These are phyloP conservation scores for Typhlomys cinereus DNA, from an alignment of 2,113 vertebrate genomes.

Conservation along the genomic window DNA sequence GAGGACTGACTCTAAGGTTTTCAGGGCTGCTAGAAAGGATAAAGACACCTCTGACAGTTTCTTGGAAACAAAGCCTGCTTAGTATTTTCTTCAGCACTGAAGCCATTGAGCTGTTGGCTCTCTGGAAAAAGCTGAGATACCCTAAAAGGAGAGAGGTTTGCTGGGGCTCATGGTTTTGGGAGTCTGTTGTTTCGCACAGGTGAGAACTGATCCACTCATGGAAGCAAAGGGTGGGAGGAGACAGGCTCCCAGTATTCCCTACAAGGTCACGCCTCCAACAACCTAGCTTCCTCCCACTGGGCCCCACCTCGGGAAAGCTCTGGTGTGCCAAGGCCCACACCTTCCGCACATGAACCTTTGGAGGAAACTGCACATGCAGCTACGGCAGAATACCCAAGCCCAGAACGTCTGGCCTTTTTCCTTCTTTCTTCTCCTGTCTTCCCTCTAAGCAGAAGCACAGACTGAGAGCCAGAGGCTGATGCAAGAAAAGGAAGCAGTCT, in stretches of 20 bases:
- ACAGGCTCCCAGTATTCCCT: neutral
- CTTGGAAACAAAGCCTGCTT: neutral
- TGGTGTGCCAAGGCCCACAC: neutral
- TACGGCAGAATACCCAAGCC: neutral
- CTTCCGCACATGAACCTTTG: neutral
- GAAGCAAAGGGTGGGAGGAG: neutral
- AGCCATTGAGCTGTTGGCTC: neutral
- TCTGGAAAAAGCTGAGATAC: neutral
- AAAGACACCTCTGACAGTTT: neutral
- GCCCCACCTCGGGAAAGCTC: neutral
- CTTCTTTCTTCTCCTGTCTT: neutral
- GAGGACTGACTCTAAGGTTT: neutral
- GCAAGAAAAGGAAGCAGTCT: neutral
- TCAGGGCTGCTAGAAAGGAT: neutral
- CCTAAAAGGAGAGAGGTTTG: neutral
- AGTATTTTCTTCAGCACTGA: neutral
- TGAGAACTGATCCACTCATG: neutral
- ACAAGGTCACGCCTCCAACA: neutral
- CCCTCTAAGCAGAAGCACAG: neutral
- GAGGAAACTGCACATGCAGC: neutral
- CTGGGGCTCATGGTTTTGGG: neutral
- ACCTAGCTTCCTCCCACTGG: neutral
- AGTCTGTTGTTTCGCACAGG: neutral
- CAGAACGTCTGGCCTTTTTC: neutral
- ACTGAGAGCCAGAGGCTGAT: neutral